A percentile compares a stretch with the other conserved stretches of the same genome.
Evolutionary conservation across 2,797 vertebrate genomes (phyloP).

Genomic region (Clarias pachynema): DNA sequence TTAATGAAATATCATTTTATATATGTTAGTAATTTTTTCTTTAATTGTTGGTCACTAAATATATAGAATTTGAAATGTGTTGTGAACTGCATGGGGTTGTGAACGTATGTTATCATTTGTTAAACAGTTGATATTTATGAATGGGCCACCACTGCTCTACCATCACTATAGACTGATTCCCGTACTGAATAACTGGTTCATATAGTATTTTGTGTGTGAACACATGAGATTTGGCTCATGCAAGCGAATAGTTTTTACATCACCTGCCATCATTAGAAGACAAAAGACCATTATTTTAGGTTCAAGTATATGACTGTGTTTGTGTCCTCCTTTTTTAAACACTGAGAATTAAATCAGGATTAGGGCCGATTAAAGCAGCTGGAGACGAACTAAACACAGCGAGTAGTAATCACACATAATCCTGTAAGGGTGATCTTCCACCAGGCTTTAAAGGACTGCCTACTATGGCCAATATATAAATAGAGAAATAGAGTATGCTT

Average conservation of each 20-base stretch:
- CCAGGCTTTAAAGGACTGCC: conserved; percentile 11
- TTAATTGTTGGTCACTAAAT: neutral
- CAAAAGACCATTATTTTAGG: conserved; percentile 31
- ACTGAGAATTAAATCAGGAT: conserved; percentile 38
- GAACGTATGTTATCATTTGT: neutral
- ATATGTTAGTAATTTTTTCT: neutral
- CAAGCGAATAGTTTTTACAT: conserved; percentile 20
- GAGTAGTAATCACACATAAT: conserved; percentile 37
- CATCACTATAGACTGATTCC: neutral
- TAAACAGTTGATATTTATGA: neutral
- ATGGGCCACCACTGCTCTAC: neutral
- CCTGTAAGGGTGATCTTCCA: conserved; percentile 29
- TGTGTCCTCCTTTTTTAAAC: conserved; percentile 28
- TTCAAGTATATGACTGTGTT: conserved; percentile 22
- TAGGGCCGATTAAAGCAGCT: conserved; percentile 33
- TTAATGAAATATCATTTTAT: neutral
- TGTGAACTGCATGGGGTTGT: neutral
- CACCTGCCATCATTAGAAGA: conserved; percentile 17
- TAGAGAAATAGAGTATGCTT: neutral
- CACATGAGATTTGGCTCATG: neutral
- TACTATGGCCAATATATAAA: neutral
- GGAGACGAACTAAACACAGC: conserved; percentile 31
- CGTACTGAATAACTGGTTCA: conserved; percentile 1
- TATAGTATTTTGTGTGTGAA: neutral
- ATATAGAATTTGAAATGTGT: neutral